Conservation (phyloP, 2,797 vertebrate species). For the Steatocranus sp. region DNA sequence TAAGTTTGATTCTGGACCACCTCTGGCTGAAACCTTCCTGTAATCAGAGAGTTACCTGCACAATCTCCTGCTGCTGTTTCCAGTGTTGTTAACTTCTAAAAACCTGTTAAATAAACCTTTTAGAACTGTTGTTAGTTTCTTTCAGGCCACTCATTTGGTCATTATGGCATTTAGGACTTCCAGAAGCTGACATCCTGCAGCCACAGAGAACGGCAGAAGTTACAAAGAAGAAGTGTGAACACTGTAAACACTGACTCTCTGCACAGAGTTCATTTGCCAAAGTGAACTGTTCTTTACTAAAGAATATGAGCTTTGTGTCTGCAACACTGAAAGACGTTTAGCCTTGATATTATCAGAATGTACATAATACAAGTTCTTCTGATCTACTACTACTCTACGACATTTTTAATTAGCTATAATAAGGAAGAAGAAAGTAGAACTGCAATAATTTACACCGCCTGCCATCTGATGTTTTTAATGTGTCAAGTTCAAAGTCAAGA, state of each 20-base stretch:
- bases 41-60: background rate
- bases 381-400: rapidly evolving
- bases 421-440: background rate
- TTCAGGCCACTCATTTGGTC: background rate
- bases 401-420: rapidly evolving
- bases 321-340: background rate
- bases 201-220: background rate
- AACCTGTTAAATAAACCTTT: background rate
- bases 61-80: background rate
- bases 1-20: rapidly evolving
- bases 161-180: rapidly evolving
- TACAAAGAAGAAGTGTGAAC: background rate
- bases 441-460: background rate
- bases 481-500: rapidly evolving
- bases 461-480: background rate
- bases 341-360: rapidly evolving
- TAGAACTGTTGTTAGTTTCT: rapidly evolving
- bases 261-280: rapidly evolving
- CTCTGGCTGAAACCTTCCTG: background rate
- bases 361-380: background rate
- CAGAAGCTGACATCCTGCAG: background rate
- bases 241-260: background rate
- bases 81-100: background rate
- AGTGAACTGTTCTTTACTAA: background rate
- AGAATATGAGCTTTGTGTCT: background rate